Evolutionary conservation across 2,888 invertebrate species (phyloP), one percentile per base, ranked within the genome.

Genomic region (Pristionchus japonicus): DNA sequence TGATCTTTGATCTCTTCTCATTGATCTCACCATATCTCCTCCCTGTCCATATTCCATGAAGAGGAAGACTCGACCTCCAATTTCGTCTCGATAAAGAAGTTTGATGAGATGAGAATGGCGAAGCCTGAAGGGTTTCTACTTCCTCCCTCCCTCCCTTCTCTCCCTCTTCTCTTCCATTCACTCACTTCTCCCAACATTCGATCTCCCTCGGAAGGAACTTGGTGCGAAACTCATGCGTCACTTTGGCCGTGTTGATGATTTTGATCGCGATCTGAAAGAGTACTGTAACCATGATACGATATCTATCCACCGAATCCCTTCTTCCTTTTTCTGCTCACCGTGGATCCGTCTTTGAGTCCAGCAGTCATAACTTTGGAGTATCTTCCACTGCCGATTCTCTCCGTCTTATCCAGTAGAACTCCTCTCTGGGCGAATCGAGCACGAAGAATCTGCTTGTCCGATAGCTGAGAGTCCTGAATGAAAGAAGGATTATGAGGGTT

Each of bases 41-140:
- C 94, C 93, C 86, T 92, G 92, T 15, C 95, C 95, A 89, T 94
- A 95, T 90, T 95, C 95, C 89, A 95, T 93, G 20, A 95, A 92
- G 93, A 95, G 94, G 89, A 95, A 95, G 13, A 91, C 90, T 89
- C 91, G 90, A 37, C 90, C 89, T 77, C 61, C 77, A 17, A 88
- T 86, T 47, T 91, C 90, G 77, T 92, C 91, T 34, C 91, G 91
- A 3, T 90, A 89, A 67, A 88, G 88, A 31, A 92, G 87, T 52
- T 86, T 86, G 86, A 74, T 82, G 34, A 89, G 70, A 89, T 91
- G 89, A 23, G 89, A 88, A 67, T 93, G 91, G 37, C 88, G 85
- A 37, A 93, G 88, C 70, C 86, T 86, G 67, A 31, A 86, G 47
- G 43, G 34, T 13, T 34, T 31, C 17, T 17, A n/a, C 17, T 15